Percentiles rank a stretch among this genome's conserved stretches.
Conservation (phyloP, 2,888 invertebrate species). For the Cheilosia vulpina region DNA sequence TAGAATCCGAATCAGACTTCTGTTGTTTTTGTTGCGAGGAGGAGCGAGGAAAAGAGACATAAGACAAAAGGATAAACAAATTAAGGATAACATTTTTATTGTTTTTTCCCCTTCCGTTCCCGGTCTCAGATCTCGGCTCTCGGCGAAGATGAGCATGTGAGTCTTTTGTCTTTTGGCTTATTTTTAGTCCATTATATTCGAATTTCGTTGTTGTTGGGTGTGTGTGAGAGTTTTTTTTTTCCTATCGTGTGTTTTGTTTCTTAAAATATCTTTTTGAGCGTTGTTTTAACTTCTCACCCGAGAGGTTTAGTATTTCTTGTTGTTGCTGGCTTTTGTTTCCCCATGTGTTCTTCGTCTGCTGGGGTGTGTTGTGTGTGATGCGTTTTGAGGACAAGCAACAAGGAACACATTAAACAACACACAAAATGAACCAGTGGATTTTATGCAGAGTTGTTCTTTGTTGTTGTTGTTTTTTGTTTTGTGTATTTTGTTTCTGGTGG, state of each 20-base stretch:
- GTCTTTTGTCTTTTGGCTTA: slow-evolving; percentile 24
- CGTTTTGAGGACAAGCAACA: slow-evolving; percentile 26
- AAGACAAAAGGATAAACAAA: slow-evolving; percentile 71
- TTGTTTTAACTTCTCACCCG: slow-evolving; percentile 44
- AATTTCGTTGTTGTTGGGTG: neutral
- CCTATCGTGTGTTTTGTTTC: slow-evolving; percentile 34
- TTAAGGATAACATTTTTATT: slow-evolving; percentile 68
- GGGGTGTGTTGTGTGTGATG: slow-evolving; percentile 14
- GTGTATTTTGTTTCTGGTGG: neutral
- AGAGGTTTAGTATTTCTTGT: slow-evolving; percentile 10
- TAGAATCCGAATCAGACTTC: slow-evolving; percentile 22
- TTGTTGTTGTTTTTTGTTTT: slow-evolving; percentile 1
- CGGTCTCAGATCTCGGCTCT: neutral
- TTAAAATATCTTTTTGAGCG: slow-evolving; percentile 47
- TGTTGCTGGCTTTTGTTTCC: neutral
- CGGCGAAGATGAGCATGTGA: too few relatives aligned
- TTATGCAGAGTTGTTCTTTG: slow-evolving; percentile 3
- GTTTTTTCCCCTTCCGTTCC: slow-evolving; percentile 21
- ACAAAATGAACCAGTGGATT: slow-evolving; percentile 14
- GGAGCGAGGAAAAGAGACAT: slow-evolving; percentile 9
- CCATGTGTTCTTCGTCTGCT: neutral
- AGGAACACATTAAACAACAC: slow-evolving; percentile 35
- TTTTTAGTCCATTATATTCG: slow-evolving; percentile 24
- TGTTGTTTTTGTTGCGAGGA: slow-evolving; percentile 9
- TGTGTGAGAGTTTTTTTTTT: neutral